Percentiles rank a stretch among this genome's conserved stretches.
These are phyloP conservation scores for Drosophila quinaria DNA, from an alignment of 2,888 invertebrate genomes.

Conservation along the genomic window DNA sequence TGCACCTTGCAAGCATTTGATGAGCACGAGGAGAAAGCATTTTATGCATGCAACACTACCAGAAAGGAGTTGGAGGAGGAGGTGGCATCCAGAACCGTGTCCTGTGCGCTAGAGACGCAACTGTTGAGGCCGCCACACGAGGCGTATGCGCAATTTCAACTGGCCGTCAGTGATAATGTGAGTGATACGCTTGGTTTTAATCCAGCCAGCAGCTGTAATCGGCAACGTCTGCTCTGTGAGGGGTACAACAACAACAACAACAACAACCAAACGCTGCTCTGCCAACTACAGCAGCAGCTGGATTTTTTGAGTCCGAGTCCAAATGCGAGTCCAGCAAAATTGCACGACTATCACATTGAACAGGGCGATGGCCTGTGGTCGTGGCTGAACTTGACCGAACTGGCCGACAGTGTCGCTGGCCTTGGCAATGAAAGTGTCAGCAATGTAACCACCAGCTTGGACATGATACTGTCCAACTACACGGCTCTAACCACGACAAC, in stretches of 20 bases:
- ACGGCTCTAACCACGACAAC: constrained; percentile 46
- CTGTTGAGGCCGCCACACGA: constrained; percentile 72
- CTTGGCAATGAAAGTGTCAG: constrained; percentile 30
- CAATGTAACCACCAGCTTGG: constrained; percentile 55
- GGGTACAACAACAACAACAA: neutral
- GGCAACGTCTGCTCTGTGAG: constrained; percentile 49
- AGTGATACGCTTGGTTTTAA: constrained; percentile 69
- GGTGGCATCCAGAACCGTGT: constrained; percentile 20
- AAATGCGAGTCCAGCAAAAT: constrained; percentile 13
- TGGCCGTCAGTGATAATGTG: constrained; percentile 73
- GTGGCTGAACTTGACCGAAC: constrained; percentile 63
- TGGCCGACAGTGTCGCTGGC: constrained; percentile 35
- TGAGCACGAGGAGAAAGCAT: constrained; percentile 58
- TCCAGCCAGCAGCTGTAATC: constrained; percentile 46
- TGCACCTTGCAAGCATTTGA: constrained; percentile 80
- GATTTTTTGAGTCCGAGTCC: neutral
- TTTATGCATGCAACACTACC: constrained; percentile 63
- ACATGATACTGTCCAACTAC: constrained; percentile 71
- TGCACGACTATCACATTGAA: constrained; percentile 63
- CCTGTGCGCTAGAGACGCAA: constrained; percentile 75
- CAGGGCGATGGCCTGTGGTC: constrained; percentile 63
- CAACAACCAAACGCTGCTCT: constrained; percentile 30
- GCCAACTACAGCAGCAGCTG: constrained; percentile 46
- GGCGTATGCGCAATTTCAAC: constrained; percentile 83
- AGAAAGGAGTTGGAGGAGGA: constrained; percentile 16